Evolutionary conservation across 2,797 vertebrate species (phyloP).

Genomic region (Pipistrellus nathusii): DNA sequence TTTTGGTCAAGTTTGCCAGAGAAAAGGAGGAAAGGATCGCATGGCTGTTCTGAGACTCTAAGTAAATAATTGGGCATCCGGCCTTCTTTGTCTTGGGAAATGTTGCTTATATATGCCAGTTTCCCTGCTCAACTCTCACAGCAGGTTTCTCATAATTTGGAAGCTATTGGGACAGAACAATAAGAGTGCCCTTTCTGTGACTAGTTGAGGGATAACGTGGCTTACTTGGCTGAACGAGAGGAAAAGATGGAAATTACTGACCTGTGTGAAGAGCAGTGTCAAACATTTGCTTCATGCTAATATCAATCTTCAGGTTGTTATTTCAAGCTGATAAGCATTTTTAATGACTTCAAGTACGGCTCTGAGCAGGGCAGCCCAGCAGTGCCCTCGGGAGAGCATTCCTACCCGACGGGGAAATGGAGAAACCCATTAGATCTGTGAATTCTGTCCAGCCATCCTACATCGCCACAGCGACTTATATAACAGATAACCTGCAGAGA

Average conservation of each 20-base stretch:
- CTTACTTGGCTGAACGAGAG: background rate
- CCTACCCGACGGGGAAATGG: constrained; percentile 50
- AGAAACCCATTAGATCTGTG: constrained; percentile 56
- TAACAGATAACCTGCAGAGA: constrained; percentile 84
- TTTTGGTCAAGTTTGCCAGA: background rate
- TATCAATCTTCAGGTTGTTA: constrained; percentile 27
- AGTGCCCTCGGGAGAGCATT: background rate
- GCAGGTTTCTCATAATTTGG: constrained; percentile 57
- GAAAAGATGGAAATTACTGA: background rate
- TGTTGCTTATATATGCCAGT: background rate
- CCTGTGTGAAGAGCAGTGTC: background rate
- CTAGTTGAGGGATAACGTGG: background rate
- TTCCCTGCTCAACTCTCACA: constrained; percentile 41
- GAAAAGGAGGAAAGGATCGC: background rate
- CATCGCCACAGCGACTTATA: constrained; percentile 78
- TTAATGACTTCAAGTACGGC: background rate
- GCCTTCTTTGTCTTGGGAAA: constrained; percentile 52
- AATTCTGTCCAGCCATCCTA: constrained; percentile 36
- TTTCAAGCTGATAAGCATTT: constrained; percentile 57
- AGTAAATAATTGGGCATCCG: background rate
- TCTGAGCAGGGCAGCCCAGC: background rate
- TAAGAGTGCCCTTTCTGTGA: constrained; percentile 7
- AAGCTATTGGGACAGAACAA: constrained; percentile 52
- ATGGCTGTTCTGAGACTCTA: background rate
- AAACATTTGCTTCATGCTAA: background rate